Base-by-base conservation (phyloP, 1,140 invertebrate species). In the Drosophila novamexicana region DNA sequence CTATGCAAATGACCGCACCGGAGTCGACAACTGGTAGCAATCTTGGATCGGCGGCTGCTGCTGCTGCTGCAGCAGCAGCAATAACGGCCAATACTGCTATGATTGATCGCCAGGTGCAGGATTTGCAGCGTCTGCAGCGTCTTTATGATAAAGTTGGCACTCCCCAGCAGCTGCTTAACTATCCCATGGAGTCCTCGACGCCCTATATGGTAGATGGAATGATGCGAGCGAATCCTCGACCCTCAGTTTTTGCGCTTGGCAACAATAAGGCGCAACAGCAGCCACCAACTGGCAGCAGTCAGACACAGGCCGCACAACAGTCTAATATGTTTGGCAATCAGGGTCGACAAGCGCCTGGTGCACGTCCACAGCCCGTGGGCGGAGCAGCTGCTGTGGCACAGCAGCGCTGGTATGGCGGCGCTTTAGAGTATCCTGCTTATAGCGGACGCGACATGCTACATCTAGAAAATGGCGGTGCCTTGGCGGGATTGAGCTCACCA, bases 401-500 rank as follows among this genome's bases (percentile, higher is more conserved):
- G 12, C 90, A 89, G 36, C 91, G 90, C 7, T 92, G 91, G 91
- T 92, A 92, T 74, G 88, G 85, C 6, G 89, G 89, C 7, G 16
- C 75, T 1, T 54, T 90, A 7, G 85, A 90, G 29, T 90, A 91
- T 79, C 90, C 84, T 6, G 42, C 81, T 4, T 91, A 78, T 54
- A 70, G 85, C 16, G 84, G 84, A 4, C 65, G 91, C 1, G 91
- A 92, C 32, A 79, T 90, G 44, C 53, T 92, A 40, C 85, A 90
- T 68, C 69, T 92, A 65, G 91, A 92, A 37, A 92, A 92, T 57
- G 90, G 86, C 49, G 76, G 75, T 18, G 68, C 42, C 40, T 68
- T 86, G 77, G 79, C 77, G n/a, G 83, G 70, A 40, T 49, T 88
- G 34, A 74, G 77, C 18, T 92, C 92, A 39, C 95, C 95, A 49